A percentile compares a stretch with the other conserved stretches of the same genome.
Evolutionary conservation across 2,888 invertebrate species (phyloP).

Genomic region (Eristalis arbustorum): DNA sequence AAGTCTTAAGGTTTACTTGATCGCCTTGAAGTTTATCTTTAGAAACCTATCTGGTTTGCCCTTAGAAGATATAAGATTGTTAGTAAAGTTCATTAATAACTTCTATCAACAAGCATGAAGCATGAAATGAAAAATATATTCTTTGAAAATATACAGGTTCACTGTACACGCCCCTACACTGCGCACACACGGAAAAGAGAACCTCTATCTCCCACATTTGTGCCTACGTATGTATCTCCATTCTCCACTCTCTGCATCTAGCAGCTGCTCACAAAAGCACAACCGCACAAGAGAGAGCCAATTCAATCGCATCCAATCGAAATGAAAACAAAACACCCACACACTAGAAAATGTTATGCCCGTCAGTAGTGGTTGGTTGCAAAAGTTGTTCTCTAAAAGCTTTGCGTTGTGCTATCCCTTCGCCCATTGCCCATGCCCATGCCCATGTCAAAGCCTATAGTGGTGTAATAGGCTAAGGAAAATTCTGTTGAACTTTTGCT

Average conservation of each 20-base stretch:
- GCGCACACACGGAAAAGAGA: conserved; percentile 49
- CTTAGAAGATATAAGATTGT: too few species aligned
- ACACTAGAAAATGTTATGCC: conserved; percentile 20
- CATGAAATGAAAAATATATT: too few species aligned
- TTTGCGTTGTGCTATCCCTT: conserved; percentile 65
- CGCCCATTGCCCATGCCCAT: neutral
- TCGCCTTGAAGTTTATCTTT: too few species aligned
- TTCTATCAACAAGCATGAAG: neutral
- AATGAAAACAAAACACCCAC: conserved; percentile 15
- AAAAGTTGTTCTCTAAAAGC: conserved; percentile 60
- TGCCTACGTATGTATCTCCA: neutral
- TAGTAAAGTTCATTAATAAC: too few species aligned
- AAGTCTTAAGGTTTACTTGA: too few species aligned
- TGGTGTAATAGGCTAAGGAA: conserved; percentile 65
- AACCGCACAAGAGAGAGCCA: neutral
- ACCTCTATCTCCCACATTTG: neutral
- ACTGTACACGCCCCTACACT: conserved; percentile 28
- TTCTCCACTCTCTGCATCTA: neutral
- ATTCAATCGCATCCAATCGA: neutral
- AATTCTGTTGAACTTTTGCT: conserved; percentile 60
- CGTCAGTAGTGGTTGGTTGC: conserved; percentile 36
- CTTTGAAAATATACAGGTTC: neutral
- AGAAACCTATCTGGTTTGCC: too few species aligned
- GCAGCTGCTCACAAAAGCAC: neutral
- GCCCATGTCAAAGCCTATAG: neutral